Conservation (phyloP, 2,888 invertebrate genomes). For the Lottia gigantea region DNA sequence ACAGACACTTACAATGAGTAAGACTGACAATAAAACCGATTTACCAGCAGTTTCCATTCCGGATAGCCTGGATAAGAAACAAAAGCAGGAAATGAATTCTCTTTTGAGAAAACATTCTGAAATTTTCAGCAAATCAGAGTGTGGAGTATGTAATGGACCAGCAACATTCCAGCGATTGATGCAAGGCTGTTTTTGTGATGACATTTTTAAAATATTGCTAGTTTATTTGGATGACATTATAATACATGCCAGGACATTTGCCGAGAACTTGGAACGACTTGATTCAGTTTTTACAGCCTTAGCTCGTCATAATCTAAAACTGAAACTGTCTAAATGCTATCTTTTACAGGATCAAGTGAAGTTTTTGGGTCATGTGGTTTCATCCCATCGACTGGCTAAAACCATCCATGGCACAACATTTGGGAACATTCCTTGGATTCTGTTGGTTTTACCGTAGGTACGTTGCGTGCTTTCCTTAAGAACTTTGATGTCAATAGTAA, state of each 20-base stretch:
- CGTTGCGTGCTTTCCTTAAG: neutral
- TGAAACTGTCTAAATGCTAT: conserved; percentile 29
- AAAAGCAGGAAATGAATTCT: too few relatives aligned
- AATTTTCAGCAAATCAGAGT: too few relatives aligned
- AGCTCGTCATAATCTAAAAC: conserved; percentile 23
- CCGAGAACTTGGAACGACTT: conserved; percentile 17
- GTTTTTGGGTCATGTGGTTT: conserved; percentile 33
- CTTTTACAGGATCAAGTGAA: conserved; percentile 27
- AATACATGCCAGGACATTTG: conserved; percentile 23
- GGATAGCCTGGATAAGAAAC: too few relatives aligned
- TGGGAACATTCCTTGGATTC: conserved; percentile 16
- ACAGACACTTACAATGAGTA: too few relatives aligned
- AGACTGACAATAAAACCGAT: too few relatives aligned
- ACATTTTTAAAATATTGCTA: conserved; percentile 18
- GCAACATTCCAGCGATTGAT: conserved; percentile 27
- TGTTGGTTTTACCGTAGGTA: neutral
- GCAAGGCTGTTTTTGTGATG: conserved; percentile 23
- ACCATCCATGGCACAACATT: conserved; percentile 18
- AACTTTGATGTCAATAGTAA: too few relatives aligned
- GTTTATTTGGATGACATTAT: conserved; percentile 20
- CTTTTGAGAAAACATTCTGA: too few relatives aligned
- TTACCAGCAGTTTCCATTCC: too few relatives aligned
- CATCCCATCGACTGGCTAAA: conserved; percentile 16
- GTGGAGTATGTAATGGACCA: conserved; percentile 21
- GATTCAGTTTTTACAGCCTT: neutral